Percentiles rank a stretch among this genome's conserved stretches.
Evolutionary conservation across 2,113 vertebrate species (phyloP).

Genomic region (Piprites chloris): DNA sequence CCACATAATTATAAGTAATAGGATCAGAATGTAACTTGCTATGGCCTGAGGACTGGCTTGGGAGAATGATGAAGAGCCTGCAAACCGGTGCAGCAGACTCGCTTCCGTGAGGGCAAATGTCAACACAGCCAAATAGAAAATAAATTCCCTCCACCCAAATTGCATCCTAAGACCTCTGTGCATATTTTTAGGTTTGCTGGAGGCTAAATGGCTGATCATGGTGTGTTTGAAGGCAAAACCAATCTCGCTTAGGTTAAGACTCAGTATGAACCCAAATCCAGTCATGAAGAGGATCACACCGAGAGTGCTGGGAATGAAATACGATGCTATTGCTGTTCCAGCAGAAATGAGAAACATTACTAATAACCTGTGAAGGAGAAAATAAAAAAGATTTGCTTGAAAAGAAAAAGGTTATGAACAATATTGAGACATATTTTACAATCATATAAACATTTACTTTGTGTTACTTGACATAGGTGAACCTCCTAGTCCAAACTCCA

Average conservation of each 20-base stretch:
- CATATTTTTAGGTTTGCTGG: constrained; percentile 52
- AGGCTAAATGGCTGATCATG: constrained; percentile 54
- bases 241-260: constrained; percentile 88
- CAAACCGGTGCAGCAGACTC: constrained; percentile 84
- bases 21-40: constrained; percentile 83
- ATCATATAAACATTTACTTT: constrained; percentile 74
- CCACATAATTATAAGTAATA: constrained; percentile 81
- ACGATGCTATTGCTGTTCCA: constrained; percentile 81
- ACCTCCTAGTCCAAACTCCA: constrained; percentile 92
- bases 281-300: constrained; percentile 90
- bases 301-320: constrained; percentile 89
- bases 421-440: background rate
- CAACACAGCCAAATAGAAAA: constrained; percentile 80
- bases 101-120: constrained; percentile 81
- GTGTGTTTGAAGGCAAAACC: constrained; percentile 70
- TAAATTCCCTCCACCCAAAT: constrained; percentile 79
- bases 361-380: constrained; percentile 82
- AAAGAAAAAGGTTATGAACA: constrained; percentile 49
- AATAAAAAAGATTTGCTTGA: constrained; percentile 58
- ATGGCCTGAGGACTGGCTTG: constrained; percentile 75
- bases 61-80: constrained; percentile 67
- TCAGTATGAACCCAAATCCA: constrained; percentile 90
- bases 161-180: constrained; percentile 65
- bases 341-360: constrained; percentile 88
- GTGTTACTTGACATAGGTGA: constrained; percentile 91